phyloP scores from a whole-genome alignment of 2,797 vertebrate genomes.

The Ctenopoma kingsleyae region DNA sequence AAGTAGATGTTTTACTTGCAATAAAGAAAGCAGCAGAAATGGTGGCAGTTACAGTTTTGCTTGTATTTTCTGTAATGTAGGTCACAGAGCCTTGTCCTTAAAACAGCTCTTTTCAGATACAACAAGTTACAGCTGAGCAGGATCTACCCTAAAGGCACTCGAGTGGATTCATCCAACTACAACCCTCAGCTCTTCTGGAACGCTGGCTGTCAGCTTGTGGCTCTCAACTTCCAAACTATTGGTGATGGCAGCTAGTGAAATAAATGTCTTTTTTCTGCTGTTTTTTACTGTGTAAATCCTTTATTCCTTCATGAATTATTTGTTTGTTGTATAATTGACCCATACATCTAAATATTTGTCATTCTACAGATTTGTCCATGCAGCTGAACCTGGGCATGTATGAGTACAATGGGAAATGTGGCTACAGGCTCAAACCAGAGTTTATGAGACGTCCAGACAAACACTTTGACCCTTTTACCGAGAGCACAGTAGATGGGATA shows the following conservation, averaged over 20 bases:
- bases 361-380: conserved; percentile 92
- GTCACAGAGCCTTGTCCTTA: conserved; percentile 74
- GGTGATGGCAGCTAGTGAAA: conserved; percentile 80
- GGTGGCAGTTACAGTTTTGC: neutral
- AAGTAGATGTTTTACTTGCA: neutral
- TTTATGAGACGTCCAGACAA: conserved; percentile 98
- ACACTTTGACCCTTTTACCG: conserved; percentile 97
- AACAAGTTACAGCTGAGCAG: conserved; percentile 98
- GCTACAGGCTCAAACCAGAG: conserved; percentile 96
- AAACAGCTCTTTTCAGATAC: conserved; percentile 87
- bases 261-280: neutral
- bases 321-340: neutral
- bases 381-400: conserved; percentile 99
- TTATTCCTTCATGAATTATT: neutral
- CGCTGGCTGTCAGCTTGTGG: conserved; percentile 97
- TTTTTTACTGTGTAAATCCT: neutral
- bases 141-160: conserved; percentile 97
- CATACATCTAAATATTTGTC: neutral
- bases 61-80: conserved; percentile 2
- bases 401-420: conserved; percentile 97
- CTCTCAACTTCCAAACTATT: conserved; percentile 97
- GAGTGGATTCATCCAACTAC: conserved; percentile 98
- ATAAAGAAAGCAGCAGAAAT: neutral
- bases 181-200: conserved; percentile 99
- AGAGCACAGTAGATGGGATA: conserved; percentile 97